Conservation (phyloP, 2,888 invertebrate genomes). For the Rhamphomyia laevipes region DNA sequence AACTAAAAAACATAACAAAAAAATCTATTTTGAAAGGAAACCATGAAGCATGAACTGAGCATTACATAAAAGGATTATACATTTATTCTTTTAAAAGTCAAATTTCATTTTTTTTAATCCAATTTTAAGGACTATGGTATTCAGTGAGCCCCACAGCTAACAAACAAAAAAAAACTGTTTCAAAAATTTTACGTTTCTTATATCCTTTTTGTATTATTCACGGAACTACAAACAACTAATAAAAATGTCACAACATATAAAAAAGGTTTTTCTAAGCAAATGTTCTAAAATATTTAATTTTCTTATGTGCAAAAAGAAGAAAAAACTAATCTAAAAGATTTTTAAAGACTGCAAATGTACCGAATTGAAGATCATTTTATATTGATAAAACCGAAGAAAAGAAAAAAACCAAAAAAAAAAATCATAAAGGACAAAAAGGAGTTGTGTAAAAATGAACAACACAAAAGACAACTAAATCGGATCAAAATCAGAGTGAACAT, state of each 20-base stretch:
- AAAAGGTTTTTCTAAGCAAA: not conserved
- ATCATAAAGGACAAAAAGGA: too few species aligned
- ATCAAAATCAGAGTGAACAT: slow-evolving; percentile 9
- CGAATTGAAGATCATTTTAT: too few species aligned
- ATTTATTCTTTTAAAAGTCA: slow-evolving; percentile 3
- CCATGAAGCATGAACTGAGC: too few species aligned
- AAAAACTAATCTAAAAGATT: too few species aligned
- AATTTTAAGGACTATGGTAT: slow-evolving; percentile 7
- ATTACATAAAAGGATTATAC: not conserved
- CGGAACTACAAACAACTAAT: slow-evolving; percentile 7
- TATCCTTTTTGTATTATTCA: not conserved
- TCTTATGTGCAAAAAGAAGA: too few species aligned
- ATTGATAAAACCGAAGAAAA: too few species aligned
- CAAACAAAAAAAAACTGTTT: not conserved
- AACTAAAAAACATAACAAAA: not conserved
- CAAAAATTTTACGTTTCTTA: too few species aligned
- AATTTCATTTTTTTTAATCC: slow-evolving; percentile 10
- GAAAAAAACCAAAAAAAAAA: too few species aligned
- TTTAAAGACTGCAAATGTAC: too few species aligned
- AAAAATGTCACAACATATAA: slow-evolving; percentile 10
- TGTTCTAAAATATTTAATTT: too few species aligned
- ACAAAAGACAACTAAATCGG: slow-evolving; percentile 9
- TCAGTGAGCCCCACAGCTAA: too few species aligned
- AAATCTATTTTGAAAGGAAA: not conserved
- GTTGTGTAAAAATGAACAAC: slow-evolving; percentile 2